Evolutionary conservation across 2,888 invertebrate genomes (phyloP), one percentile per base, ranked within the genome.

Genomic region (Tenthredo scrophulariae): DNA sequence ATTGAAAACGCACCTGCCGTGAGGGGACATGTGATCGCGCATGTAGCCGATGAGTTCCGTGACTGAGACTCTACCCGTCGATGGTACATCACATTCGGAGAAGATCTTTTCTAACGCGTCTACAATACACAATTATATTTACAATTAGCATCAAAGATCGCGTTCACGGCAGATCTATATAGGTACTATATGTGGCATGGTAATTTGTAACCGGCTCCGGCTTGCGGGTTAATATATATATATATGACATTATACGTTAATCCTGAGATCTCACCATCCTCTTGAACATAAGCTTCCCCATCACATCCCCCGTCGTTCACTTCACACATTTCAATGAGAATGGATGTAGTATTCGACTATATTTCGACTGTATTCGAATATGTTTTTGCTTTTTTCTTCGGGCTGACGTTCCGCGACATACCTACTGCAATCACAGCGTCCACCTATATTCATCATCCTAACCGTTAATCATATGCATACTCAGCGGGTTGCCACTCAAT

Each of bases 41-140:
- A 89, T 86, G 50, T 87, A 88, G 74, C 87, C 84, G 65, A 88
- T 84, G 46, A 88, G 87, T 29, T 87, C 86, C 58, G 84, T 72
- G 67, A 88, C 87, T 29, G 86, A 84, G 15, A 88, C 87, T 74
- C 75, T 85, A 54, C 85, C 86, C 33, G 87, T 85, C 26, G 87
- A 86, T 46, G 88, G 85, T 7, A 84, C 83, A 84, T 88, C 84
- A 77, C 88, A 88, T 33, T 86, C 87, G 82, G 86, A 86, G 86
- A 89, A 88, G 67, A 88, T 87, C 72, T 85, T 83, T 29, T 86
- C 87, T 65, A 86, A 84, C 67, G 86, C 85, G 75, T 79, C 88
- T 88, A 86, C 40, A 40, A 62, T 15, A 37, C 22, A 62, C 43
- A 43, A 74, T 26, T 33, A 67, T 6, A n/a, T 54, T 54, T 54